Evolutionary conservation across 1,140 invertebrate species (phyloP).

Genomic region (Bombus ignitus): DNA sequence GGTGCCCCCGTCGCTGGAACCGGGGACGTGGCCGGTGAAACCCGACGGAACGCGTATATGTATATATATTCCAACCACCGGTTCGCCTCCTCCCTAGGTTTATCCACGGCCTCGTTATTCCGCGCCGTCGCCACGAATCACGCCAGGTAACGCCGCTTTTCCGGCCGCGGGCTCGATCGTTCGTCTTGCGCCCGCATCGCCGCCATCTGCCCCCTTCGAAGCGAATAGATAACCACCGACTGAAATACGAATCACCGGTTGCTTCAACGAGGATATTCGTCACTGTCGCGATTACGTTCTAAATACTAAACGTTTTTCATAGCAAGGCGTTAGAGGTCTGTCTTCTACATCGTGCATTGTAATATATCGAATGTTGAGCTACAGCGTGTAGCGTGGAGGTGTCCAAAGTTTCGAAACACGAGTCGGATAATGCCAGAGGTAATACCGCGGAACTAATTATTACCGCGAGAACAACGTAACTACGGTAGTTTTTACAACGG

Average conservation of each 20-base stretch:
- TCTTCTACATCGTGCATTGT: no score
- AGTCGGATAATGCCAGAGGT: not conserved
- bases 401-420: not conserved
- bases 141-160: conserved; percentile 2
- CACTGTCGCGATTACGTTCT: not conserved
- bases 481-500: not conserved
- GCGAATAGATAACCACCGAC: conserved; percentile 4
- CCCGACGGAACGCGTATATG: conserved; percentile 33
- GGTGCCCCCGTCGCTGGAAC: conserved; percentile 57
- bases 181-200: conserved; percentile 39
- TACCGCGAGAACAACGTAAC: not conserved
- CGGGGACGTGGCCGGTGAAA: conserved; percentile 48
- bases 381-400: not conserved
- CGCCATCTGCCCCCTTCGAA: not conserved
- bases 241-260: conserved; percentile 10
- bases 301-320: not conserved
- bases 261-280: not conserved
- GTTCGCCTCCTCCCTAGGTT: not conserved
- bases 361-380: not conserved
- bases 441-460: conserved; percentile 18
- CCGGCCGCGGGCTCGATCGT: conserved; percentile 27
- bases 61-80: conserved; percentile 23
- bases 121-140: not conserved
- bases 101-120: conserved; percentile 35
- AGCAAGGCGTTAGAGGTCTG: no score